Conservation (phyloP, 2,888 invertebrate genomes). For the Idaea biselata region DNA sequence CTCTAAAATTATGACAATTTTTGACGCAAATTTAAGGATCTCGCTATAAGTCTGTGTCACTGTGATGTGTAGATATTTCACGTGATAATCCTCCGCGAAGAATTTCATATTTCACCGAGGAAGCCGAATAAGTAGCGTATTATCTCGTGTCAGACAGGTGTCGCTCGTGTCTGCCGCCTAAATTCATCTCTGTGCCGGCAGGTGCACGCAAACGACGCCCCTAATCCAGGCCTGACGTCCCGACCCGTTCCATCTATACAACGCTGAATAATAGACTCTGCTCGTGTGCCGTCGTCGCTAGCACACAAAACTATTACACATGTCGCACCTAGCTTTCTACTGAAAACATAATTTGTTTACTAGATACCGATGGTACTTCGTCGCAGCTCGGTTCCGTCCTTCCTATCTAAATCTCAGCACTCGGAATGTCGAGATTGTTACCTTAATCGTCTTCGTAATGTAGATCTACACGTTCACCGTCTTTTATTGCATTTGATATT, state of each 20-base stretch:
- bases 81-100: conserved; percentile 59
- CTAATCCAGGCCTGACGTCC: conserved; percentile 61
- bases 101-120: conserved; percentile 72
- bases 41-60: conserved; percentile 24
- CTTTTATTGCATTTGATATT: conserved; percentile 27
- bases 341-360: conserved; percentile 33
- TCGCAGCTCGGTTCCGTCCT: conserved; percentile 8
- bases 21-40: conserved; percentile 21
- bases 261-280: conserved; percentile 42
- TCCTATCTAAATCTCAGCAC: conserved; percentile 19
- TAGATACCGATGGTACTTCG: conserved; percentile 17
- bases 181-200: conserved; percentile 69
- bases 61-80: conserved; percentile 35
- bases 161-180: conserved; percentile 65
- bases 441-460: conserved; percentile 25
- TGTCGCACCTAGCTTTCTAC: conserved; percentile 19
- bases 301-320: conserved; percentile 39
- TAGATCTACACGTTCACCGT: conserved; percentile 19
- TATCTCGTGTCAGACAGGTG: conserved; percentile 73
- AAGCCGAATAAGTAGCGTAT: conserved; percentile 70
- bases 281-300: conserved; percentile 36
- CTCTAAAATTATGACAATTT: conserved; percentile 19
- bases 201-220: conserved; percentile 62
- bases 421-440: conserved; percentile 19
- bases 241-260: conserved; percentile 35